Percentiles rank a stretch among this genome's conserved stretches.
Evolutionary conservation across 2,888 invertebrate species (phyloP).

Genomic region (Leptinotarsa juncta): DNA sequence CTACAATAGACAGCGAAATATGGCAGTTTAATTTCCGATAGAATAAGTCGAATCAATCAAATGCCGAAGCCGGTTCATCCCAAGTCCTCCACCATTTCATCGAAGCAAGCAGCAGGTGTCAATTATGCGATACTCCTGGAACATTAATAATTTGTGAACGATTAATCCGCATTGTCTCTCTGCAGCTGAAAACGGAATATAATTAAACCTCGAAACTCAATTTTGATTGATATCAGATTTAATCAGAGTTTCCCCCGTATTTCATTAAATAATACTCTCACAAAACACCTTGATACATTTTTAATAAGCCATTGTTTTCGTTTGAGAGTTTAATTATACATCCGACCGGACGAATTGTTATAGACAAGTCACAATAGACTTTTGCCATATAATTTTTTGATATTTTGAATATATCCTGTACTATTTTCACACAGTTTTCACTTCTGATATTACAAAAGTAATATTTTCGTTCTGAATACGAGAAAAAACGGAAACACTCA

Average conservation of each 20-base stretch:
- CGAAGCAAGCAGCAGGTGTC: constrained; percentile 5
- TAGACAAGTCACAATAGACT: background rate
- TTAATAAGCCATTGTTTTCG: background rate
- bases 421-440: background rate
- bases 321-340: background rate
- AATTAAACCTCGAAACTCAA: background rate
- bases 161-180: background rate
- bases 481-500: too few species aligned
- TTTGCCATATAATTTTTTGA: background rate
- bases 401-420: background rate
- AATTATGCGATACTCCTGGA: background rate
- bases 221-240: constrained; percentile 7
- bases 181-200: background rate
- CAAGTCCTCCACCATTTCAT: constrained; percentile 1
- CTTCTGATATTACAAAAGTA: background rate
- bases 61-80: background rate
- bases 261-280: background rate
- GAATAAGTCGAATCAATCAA: background rate
- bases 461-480: too few species aligned
- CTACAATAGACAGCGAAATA: too few species aligned
- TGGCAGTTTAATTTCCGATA: too few species aligned
- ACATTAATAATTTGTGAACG: constrained; percentile 2
- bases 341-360: background rate
- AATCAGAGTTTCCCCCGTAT: constrained; percentile 1
- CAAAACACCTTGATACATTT: constrained; percentile 1